Conservation (phyloP, 2,888 invertebrate species). For the Anoplius nigerrimus region DNA sequence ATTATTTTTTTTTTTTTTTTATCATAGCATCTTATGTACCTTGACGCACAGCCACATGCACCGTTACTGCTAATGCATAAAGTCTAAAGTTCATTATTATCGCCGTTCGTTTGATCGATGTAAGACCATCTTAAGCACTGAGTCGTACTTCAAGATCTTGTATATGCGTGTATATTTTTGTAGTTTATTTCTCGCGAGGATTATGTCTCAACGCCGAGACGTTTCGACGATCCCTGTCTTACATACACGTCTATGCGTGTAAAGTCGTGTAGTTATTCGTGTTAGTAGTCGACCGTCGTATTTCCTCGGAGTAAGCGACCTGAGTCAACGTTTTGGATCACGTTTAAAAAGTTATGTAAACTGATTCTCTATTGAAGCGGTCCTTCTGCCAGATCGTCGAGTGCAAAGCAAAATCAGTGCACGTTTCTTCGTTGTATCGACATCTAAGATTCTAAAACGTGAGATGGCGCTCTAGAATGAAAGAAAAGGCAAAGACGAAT, state of each 20-base stretch:
- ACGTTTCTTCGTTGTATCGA: background rate
- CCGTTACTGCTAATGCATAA: slow-evolving; percentile 33
- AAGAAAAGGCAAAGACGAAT: background rate
- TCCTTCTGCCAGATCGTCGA: too few relatives aligned
- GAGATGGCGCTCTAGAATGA: background rate
- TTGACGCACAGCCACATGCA: slow-evolving; percentile 50
- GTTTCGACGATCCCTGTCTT: background rate
- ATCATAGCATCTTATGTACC: slow-evolving; percentile 29
- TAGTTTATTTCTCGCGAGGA: slow-evolving; percentile 43
- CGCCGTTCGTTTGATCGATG: slow-evolving; percentile 32
- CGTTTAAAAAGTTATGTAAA: too few relatives aligned
- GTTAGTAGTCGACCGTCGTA: background rate
- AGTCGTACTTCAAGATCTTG: slow-evolving; percentile 44
- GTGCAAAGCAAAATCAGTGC: background rate
- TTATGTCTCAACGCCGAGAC: background rate
- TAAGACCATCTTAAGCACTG: slow-evolving; percentile 41
- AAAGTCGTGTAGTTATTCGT: background rate
- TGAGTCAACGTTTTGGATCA: too few relatives aligned
- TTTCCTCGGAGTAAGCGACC: too few relatives aligned
- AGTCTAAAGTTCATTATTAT: slow-evolving; percentile 29
- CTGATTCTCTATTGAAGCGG: too few relatives aligned
- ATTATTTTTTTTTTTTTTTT: slow-evolving; percentile 1
- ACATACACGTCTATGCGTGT: background rate
- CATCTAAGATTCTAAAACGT: background rate
- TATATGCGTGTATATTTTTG: slow-evolving; percentile 59